Evolutionary conservation across 1,140 invertebrate species (phyloP).

Genomic region (Wasmannia auropunctata): DNA sequence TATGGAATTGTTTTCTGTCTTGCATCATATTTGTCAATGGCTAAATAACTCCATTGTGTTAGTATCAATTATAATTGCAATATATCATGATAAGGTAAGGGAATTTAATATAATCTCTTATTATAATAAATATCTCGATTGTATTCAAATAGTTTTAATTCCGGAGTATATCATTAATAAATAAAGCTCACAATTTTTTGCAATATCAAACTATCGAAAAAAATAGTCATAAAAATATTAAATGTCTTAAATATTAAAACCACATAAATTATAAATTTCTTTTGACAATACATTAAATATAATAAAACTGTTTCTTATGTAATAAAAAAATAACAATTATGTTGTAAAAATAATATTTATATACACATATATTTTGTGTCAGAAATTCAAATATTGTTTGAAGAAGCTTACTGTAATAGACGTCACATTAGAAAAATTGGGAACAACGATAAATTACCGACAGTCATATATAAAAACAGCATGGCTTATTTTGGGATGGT

Average conservation of each 20-base stretch:
- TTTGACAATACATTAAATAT: neutral
- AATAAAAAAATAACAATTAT: neutral
- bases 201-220: neutral
- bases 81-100: neutral
- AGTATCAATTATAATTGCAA: neutral
- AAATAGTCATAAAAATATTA: neutral
- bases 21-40: neutral
- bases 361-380: neutral
- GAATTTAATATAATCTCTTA: neutral
- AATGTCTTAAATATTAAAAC: neutral
- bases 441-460: neutral
- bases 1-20: neutral
- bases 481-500: neutral
- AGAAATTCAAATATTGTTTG: slow-evolving; percentile 37
- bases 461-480: neutral
- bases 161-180: neutral
- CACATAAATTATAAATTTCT: too few relatives aligned
- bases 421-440: slow-evolving; percentile 20
- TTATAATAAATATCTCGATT: neutral
- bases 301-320: neutral
- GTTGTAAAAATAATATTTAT: neutral
- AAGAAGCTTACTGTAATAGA: neutral
- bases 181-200: neutral
- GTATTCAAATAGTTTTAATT: neutral
- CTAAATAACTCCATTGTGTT: neutral